A percentile compares a stretch with the other conserved stretches of the same genome.
phyloP scores from a whole-genome alignment of 2,888 invertebrate genomes.

The Melieria omissa region DNA sequence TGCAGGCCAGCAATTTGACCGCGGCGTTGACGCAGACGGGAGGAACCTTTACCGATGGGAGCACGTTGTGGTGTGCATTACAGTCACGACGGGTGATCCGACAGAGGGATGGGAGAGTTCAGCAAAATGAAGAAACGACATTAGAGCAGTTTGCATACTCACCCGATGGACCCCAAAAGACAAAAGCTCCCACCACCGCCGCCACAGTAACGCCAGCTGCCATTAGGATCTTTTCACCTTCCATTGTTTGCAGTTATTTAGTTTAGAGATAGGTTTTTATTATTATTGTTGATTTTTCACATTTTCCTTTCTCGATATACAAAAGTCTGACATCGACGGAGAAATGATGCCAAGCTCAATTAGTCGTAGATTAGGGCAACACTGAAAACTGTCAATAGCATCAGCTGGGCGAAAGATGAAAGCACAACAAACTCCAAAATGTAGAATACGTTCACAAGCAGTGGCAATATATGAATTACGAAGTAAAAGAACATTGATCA shows the following conservation, averaged over 20 bases:
- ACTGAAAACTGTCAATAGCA: too few species aligned
- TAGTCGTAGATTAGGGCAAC: too few species aligned
- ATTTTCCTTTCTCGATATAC: constrained; percentile 28
- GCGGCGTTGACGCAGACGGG: constrained; percentile 72
- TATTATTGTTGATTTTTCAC: constrained; percentile 17
- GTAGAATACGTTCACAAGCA: too few species aligned
- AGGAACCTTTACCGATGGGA: constrained; percentile 50
- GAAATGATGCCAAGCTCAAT: too few species aligned
- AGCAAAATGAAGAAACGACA: not conserved
- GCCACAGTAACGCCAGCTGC: constrained; percentile 83
- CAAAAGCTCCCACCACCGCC: constrained; percentile 84
- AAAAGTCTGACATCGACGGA: too few species aligned
- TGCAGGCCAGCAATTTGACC: constrained; percentile 87
- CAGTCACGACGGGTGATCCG: too few species aligned
- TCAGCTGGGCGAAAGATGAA: too few species aligned
- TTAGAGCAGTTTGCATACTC: constrained; percentile 36
- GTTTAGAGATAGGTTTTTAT: constrained; percentile 1
- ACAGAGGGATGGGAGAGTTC: not conserved
- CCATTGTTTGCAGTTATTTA: constrained; percentile 52
- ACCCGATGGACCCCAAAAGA: constrained; percentile 77
- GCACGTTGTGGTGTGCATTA: too few species aligned
- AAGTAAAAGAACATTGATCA: too few species aligned
- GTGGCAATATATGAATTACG: too few species aligned
- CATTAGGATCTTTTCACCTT: constrained; percentile 80
- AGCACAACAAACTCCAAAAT: too few species aligned